These are phyloP conservation scores for Silvanus unidentatus DNA, from an alignment of 2,888 invertebrate genomes.

Conservation along the genomic window DNA sequence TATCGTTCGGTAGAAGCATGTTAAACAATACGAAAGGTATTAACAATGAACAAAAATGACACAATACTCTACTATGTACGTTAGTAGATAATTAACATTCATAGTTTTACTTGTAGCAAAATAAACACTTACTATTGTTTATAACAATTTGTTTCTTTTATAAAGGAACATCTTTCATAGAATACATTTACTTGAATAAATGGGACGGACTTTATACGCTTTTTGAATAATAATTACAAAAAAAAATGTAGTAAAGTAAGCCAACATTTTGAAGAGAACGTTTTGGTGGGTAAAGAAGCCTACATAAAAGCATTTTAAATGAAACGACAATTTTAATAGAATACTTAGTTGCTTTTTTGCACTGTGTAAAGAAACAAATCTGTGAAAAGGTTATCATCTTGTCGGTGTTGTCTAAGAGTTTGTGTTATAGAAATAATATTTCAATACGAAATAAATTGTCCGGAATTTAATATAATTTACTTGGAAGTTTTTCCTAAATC, in stretches of 20 bases:
- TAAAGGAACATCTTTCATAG: slow-evolving; percentile 3
- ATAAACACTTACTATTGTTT: slow-evolving; percentile 4
- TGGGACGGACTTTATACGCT: neutral
- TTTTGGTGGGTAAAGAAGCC: too few species aligned
- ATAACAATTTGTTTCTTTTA: slow-evolving; percentile 2
- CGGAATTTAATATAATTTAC: too few species aligned
- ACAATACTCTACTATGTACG: slow-evolving; percentile 9
- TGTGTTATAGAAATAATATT: too few species aligned
- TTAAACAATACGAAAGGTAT: neutral
- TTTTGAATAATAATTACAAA: neutral
- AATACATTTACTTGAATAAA: slow-evolving; percentile 1
- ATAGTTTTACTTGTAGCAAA: slow-evolving; percentile 1
- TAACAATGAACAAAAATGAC: slow-evolving; percentile 22
- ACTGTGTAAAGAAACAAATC: too few species aligned
- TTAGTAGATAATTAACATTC: slow-evolving; percentile 2
- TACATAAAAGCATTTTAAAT: too few species aligned
- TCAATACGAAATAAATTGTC: too few species aligned
- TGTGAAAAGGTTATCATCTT: too few species aligned
- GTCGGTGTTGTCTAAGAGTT: too few species aligned
- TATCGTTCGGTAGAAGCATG: too few species aligned
- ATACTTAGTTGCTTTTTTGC: too few species aligned
- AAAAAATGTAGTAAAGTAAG: neutral
- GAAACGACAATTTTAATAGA: too few species aligned
- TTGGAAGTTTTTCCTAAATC: too few species aligned
- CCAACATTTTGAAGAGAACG: neutral